Percentiles rank a stretch among this genome's conserved stretches.
phyloP scores from a whole-genome alignment of 2,113 vertebrate genomes.

The Nannobrachium achirus region DNA sequence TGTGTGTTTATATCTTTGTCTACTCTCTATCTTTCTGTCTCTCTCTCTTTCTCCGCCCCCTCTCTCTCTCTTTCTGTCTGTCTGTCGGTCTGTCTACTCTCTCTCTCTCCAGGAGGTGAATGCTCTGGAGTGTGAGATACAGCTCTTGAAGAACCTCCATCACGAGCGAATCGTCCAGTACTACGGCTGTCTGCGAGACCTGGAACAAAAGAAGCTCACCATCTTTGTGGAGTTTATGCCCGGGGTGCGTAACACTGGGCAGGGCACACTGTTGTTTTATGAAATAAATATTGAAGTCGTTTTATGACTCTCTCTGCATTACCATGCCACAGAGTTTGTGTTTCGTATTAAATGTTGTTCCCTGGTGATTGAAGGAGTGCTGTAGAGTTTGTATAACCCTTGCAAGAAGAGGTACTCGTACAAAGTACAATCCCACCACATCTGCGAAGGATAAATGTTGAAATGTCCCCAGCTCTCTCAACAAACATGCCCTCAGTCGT shows the following conservation, averaged over 20 bases:
- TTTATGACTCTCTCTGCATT: background rate
- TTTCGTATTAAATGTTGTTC: background rate
- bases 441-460: constrained; percentile 38
- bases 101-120: constrained; percentile 85
- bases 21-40: background rate
- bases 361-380: background rate
- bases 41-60: background rate
- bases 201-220: constrained; percentile 86
- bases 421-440: constrained; percentile 35
- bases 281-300: background rate
- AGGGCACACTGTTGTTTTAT: background rate
- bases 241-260: constrained; percentile 80
- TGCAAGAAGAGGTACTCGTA: constrained; percentile 5
- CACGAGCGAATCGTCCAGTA: constrained; percentile 93
- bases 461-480: constrained; percentile 62
- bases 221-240: constrained; percentile 96
- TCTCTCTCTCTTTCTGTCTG: background rate
- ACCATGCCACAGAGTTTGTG: background rate
- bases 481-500: constrained; percentile 41
- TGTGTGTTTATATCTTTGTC: background rate
- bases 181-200: constrained; percentile 87
- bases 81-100: background rate
- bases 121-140: constrained; percentile 93
- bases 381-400: background rate
- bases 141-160: constrained; percentile 90